phyloP scores from a whole-genome alignment of 2,888 invertebrate species.

The Pandemis corylana region DNA sequence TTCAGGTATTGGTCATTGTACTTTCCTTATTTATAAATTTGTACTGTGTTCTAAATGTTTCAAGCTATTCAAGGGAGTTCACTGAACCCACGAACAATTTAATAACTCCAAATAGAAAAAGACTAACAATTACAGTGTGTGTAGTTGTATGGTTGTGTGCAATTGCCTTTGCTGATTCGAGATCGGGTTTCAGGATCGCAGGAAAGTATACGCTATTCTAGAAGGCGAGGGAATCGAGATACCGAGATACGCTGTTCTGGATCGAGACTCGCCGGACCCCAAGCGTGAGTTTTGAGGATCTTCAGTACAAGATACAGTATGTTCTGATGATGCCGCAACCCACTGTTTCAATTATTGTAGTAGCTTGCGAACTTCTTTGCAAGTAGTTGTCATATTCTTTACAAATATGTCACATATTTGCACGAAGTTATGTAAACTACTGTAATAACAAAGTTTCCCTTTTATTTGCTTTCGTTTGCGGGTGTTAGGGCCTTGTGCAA shows the following conservation, averaged over 20 bases:
- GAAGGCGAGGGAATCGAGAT: slow-evolving; percentile 98
- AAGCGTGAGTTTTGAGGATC: slow-evolving; percentile 87
- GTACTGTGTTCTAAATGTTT: neutral
- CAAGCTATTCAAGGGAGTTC: neutral
- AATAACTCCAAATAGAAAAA: neutral
- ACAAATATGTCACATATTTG: too few relatives aligned
- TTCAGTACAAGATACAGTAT: too few relatives aligned
- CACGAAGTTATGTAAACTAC: too few relatives aligned
- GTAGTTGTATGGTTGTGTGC: neutral
- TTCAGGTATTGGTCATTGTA: slow-evolving; percentile 87
- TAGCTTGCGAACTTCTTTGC: too few relatives aligned
- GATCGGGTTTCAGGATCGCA: slow-evolving; percentile 87
- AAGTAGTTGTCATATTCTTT: too few relatives aligned
- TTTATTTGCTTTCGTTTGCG: too few relatives aligned
- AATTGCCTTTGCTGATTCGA: neutral
- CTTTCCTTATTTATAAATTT: neutral
- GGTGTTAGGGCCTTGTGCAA: too few relatives aligned
- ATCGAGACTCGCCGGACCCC: slow-evolving; percentile 96
- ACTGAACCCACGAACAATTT: neutral
- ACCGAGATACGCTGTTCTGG: slow-evolving; percentile 98
- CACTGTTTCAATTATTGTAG: too few relatives aligned
- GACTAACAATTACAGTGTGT: neutral
- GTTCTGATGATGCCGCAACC: too few relatives aligned
- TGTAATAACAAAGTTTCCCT: too few relatives aligned
- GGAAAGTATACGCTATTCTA: slow-evolving; percentile 97